Percentiles rank a stretch among this genome's conserved stretches.
Evolutionary conservation across 2,797 vertebrate genomes (phyloP).

Genomic region (Cossypha niveicapilla): DNA sequence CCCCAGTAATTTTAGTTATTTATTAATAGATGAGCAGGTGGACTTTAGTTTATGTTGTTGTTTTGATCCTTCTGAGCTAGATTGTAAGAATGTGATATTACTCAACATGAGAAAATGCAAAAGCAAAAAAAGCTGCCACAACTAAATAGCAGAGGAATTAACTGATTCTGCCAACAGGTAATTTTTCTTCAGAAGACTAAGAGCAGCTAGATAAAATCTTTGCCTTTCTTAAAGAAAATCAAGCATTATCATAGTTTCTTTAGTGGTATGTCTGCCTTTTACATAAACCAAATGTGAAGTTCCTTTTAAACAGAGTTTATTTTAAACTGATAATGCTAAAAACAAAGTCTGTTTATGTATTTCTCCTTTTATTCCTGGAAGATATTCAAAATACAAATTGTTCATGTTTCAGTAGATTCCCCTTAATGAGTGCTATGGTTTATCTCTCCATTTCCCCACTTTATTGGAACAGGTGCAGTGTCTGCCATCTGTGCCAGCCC

Average conservation of each 20-base stretch:
- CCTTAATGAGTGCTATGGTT: conserved; percentile 44
- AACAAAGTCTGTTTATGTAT: conserved; percentile 25
- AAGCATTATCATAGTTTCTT: background rate
- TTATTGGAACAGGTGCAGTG: conserved; percentile 74
- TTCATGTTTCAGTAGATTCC: conserved; percentile 33
- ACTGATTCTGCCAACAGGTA: background rate
- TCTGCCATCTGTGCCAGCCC: conserved; percentile 32
- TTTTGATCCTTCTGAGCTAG: background rate
- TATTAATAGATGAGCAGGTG: background rate
- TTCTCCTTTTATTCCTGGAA: conserved; percentile 37
- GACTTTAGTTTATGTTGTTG: conserved; percentile 22
- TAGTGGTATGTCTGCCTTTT: background rate
- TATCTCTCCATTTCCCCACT: conserved; percentile 46
- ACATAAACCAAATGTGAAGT: background rate
- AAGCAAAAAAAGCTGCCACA: background rate
- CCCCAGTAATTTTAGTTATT: background rate
- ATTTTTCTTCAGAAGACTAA: background rate
- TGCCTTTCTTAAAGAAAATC: background rate
- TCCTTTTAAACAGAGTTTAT: background rate
- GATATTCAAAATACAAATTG: conserved; percentile 38
- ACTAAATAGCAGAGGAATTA: background rate
- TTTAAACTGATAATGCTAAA: conserved; percentile 4
- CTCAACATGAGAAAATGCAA: background rate
- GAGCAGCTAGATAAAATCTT: background rate
- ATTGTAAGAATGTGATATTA: background rate